A percentile compares a stretch with the other conserved stretches of the same genome.
These are phyloP conservation scores for Antechinus stuartii DNA, from an alignment of 2,113 vertebrate species.

Conservation along the genomic window DNA sequence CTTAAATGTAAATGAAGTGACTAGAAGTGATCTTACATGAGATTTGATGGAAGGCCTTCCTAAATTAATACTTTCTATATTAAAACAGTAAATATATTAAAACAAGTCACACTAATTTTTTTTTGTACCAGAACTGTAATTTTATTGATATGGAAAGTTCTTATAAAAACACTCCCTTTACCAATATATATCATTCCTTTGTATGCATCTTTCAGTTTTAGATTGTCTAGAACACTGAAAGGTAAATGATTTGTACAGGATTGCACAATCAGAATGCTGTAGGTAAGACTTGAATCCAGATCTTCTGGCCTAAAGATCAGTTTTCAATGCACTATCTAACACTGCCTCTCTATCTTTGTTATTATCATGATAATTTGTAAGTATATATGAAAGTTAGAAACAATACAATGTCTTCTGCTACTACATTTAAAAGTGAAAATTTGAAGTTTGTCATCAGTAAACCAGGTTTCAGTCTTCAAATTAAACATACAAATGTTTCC, in stretches of 20 bases:
- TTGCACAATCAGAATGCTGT: background rate
- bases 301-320: background rate
- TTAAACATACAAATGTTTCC: background rate
- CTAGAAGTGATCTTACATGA: background rate
- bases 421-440: background rate
- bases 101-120: background rate
- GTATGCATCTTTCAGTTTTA: background rate
- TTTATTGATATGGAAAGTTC: background rate
- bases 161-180: background rate
- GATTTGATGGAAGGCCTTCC: background rate
- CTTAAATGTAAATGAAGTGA: background rate
- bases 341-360: background rate
- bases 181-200: background rate
- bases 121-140: background rate
- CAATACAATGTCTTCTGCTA: background rate
- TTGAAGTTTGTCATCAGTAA: background rate
- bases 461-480: background rate
- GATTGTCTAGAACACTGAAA: too few species aligned
- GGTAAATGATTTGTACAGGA: too few species aligned
- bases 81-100: background rate
- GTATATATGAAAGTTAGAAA: background rate
- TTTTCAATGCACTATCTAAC: background rate
- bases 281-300: background rate
- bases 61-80: background rate
- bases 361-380: background rate